Evolutionary conservation across 2,888 invertebrate species (phyloP).

Genomic region (Diarsia mendica): DNA sequence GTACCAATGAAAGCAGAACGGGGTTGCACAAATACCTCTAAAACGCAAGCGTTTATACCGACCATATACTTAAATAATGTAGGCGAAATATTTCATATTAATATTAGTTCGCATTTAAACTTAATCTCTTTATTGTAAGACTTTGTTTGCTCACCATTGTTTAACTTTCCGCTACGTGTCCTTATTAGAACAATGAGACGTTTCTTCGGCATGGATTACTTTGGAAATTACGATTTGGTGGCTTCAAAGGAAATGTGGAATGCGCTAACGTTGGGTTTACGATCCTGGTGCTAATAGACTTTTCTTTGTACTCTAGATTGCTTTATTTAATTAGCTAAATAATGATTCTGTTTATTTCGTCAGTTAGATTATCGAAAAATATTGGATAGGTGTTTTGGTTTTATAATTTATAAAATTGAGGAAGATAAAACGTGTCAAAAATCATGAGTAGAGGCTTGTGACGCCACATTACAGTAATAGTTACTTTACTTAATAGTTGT

Average conservation of each 20-base stretch:
- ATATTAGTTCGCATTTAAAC: conserved; percentile 43
- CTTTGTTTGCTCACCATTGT: conserved; percentile 61
- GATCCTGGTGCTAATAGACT: conserved; percentile 13
- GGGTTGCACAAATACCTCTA: conserved; percentile 7
- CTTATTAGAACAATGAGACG: conserved; percentile 61
- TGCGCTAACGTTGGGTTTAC: conserved; percentile 31
- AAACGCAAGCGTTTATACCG: conserved; percentile 26
- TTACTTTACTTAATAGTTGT: too few species aligned
- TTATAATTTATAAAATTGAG: too few species aligned
- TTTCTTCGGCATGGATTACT: conserved; percentile 59
- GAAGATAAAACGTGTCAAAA: too few species aligned
- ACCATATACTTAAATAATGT: conserved; percentile 7
- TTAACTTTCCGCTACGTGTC: conserved; percentile 55
- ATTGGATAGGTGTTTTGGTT: too few species aligned
- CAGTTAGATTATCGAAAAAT: too few species aligned
- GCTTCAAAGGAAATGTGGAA: conserved; percentile 38
- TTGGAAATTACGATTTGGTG: conserved; percentile 55
- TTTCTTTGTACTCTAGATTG: conserved; percentile 3
- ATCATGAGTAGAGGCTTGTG: too few species aligned
- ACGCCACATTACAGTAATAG: too few species aligned
- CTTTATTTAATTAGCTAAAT: background rate
- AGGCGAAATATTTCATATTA: conserved; percentile 52
- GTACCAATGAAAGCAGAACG: conserved; percentile 46
- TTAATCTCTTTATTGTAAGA: conserved; percentile 59
- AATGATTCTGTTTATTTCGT: too few species aligned